Evolutionary conservation across 2,888 invertebrate genomes (phyloP), one percentile per base, ranked within the genome.

Genomic region (Synanthedon myopaeformis): DNA sequence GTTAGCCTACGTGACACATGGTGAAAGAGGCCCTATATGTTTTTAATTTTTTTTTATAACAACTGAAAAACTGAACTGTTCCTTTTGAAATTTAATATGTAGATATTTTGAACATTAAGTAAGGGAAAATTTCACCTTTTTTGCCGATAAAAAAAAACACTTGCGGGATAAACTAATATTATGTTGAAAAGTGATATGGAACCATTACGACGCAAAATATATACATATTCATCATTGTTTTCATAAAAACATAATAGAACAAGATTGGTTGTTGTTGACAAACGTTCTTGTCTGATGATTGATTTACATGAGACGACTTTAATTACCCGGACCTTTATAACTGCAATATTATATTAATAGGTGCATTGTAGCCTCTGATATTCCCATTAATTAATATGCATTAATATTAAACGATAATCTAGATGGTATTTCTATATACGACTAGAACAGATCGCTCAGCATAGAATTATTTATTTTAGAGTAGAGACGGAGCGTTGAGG

Each of bases 261-360:
- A 13, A 45, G 45, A 45, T 45, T 6, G 14, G 14, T 12, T n/a
- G 45, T 14, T 14, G 45, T 51, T 53, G 52, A 56, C 53, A 51
- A 55, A 55, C 54, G 52, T 56, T 57, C 55, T 52, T 55, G 45
- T 42, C 42, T 45, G 45, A 19, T 51, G 17, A 42, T 41, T 53
- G 41, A 57, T 57, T 58, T 59, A 53, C 54, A 55, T 55, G 42
- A 49, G 42, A 56, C 53, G 56, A 13, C 42, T 56, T 52, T 60
- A 60, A 61, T 58, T 54, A 59, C 53, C 58, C 57, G 57, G 56
- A 58, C 54, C 53, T 54, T 52, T 28, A 14, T 19, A 14, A 45
- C 42, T n/a, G 41, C 12, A 41, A 41, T 28, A 51, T 11, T n/a
- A 51, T n/a, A 4, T 42, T 51, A 52, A 53, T 54, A 45, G 19